Percentiles rank a stretch among this genome's conserved stretches.
phyloP scores from a whole-genome alignment of 1,140 invertebrate genomes.

The Lerema accius region DNA sequence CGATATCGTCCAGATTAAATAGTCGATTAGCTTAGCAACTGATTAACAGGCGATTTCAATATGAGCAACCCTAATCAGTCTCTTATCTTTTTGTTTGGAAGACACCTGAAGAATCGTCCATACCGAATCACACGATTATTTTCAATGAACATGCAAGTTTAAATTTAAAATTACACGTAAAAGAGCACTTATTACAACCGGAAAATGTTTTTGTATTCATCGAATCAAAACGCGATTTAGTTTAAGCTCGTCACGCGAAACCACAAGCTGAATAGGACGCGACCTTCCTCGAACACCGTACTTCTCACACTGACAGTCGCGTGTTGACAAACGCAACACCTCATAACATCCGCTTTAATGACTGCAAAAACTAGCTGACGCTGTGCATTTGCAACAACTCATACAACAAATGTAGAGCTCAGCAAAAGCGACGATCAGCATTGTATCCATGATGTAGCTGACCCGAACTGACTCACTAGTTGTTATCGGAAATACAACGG shows the following conservation, averaged over 20 bases:
- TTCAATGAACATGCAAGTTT: background rate
- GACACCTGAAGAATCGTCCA: background rate
- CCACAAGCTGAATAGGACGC: slow-evolving; percentile 15
- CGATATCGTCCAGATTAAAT: slow-evolving; percentile 43
- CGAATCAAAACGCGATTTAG: slow-evolving; percentile 11
- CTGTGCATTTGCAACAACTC: slow-evolving; percentile 36
- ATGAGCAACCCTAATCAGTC: slow-evolving; percentile 11
- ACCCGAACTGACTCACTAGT: slow-evolving; percentile 60
- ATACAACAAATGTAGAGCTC: slow-evolving; percentile 42
- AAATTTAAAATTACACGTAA: slow-evolving; percentile 13
- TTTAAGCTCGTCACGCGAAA: background rate
- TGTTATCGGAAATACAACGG: slow-evolving; percentile 72
- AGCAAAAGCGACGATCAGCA: slow-evolving; percentile 43
- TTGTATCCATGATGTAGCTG: slow-evolving; percentile 17
- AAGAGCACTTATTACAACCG: slow-evolving; percentile 36
- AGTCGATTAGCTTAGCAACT: slow-evolving; percentile 53
- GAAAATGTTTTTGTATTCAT: slow-evolving; percentile 56
- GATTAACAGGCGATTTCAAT: slow-evolving; percentile 41
- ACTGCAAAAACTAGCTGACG: slow-evolving; percentile 54
- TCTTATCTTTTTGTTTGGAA: slow-evolving; percentile 5
- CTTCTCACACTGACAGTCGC: slow-evolving; percentile 46
- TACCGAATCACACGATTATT: background rate
- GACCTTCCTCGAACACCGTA: slow-evolving; percentile 52
- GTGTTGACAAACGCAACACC: slow-evolving; percentile 37
- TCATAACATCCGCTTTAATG: slow-evolving; percentile 48